phyloP scores from a whole-genome alignment of 2,888 invertebrate genomes.

The Tupiocoris notatus region DNA sequence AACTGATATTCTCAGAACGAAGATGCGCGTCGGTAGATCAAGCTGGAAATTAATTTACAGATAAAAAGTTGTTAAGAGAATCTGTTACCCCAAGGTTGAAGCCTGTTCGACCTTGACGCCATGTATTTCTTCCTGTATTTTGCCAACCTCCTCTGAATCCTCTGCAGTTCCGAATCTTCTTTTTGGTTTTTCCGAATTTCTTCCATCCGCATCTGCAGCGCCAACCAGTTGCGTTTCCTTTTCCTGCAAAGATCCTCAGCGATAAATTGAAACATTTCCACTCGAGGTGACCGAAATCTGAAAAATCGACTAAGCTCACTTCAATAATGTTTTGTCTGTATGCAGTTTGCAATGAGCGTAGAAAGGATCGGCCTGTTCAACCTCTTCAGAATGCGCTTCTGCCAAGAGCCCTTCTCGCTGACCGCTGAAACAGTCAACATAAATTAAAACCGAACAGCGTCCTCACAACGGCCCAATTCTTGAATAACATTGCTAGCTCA shows the following conservation, averaged over 20 bases:
- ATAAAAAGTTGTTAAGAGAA: too few relatives aligned
- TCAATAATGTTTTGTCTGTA: constrained; percentile 84
- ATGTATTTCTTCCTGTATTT: constrained; percentile 83
- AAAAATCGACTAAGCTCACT: too few relatives aligned
- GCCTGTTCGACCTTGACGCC: constrained; percentile 69
- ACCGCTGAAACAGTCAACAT: constrained; percentile 62
- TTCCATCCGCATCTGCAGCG: constrained; percentile 73
- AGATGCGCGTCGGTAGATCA: too few relatives aligned
- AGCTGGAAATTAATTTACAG: too few relatives aligned
- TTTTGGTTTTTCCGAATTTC: constrained; percentile 57
- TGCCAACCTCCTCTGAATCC: constrained; percentile 76
- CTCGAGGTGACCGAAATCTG: too few relatives aligned
- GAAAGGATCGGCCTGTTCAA: constrained; percentile 92
- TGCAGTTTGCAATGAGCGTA: constrained; percentile 95
- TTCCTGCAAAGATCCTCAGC: constrained; percentile 45
- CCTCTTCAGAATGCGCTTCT: constrained; percentile 87
- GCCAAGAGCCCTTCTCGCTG: constrained; percentile 90
- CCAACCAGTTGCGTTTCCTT: constrained; percentile 60
- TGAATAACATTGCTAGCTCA: too few relatives aligned
- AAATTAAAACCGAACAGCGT: too few relatives aligned
- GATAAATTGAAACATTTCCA: too few relatives aligned
- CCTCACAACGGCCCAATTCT: too few relatives aligned
- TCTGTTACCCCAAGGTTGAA: constrained; percentile 78
- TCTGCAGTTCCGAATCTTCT: constrained; percentile 66
- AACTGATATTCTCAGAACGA: too few relatives aligned